These are phyloP conservation scores for Chionoecetes opilio DNA, from an alignment of 1,140 invertebrate genomes.

Conservation along the genomic window DNA sequence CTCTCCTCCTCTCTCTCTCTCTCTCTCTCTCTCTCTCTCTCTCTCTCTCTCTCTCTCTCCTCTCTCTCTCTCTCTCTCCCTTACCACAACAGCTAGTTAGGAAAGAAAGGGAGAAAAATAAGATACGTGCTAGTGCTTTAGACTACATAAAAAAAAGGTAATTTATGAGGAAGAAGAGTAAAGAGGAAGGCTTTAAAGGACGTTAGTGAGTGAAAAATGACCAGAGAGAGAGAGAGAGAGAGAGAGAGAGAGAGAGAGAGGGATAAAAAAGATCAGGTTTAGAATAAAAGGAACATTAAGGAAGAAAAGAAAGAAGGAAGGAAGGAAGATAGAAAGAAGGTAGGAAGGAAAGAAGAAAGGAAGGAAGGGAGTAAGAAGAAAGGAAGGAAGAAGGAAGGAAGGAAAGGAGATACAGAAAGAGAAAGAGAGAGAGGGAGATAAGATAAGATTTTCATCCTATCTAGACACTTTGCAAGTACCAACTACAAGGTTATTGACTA, in stretches of 20 bases:
- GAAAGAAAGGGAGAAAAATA: too few relatives aligned
- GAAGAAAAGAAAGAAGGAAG: background rate
- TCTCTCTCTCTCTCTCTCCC: too few relatives aligned
- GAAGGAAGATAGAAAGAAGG: background rate
- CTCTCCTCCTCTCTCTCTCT: background rate
- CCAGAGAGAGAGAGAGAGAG: too few relatives aligned
- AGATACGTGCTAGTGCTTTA: too few relatives aligned
- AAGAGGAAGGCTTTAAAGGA: too few relatives aligned
- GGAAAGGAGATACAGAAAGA: background rate
- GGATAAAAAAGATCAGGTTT: background rate
- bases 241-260: background rate
- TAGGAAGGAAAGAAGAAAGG: background rate
- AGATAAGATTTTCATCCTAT: too few relatives aligned
- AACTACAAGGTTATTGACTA: too few relatives aligned
- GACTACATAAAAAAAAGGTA: too few relatives aligned
- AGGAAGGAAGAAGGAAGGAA: background rate
- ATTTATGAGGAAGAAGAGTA: conserved; percentile 11
- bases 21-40: conserved; percentile 56
- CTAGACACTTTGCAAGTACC: too few relatives aligned
- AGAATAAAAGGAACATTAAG: background rate
- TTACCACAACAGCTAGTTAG: too few relatives aligned
- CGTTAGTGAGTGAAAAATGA: too few relatives aligned
- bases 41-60: conserved; percentile 35
- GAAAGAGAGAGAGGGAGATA: background rate
- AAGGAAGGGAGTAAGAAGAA: background rate